Conservation (phyloP, 2,797 vertebrate species). For the Sarcophilus harrisii region DNA sequence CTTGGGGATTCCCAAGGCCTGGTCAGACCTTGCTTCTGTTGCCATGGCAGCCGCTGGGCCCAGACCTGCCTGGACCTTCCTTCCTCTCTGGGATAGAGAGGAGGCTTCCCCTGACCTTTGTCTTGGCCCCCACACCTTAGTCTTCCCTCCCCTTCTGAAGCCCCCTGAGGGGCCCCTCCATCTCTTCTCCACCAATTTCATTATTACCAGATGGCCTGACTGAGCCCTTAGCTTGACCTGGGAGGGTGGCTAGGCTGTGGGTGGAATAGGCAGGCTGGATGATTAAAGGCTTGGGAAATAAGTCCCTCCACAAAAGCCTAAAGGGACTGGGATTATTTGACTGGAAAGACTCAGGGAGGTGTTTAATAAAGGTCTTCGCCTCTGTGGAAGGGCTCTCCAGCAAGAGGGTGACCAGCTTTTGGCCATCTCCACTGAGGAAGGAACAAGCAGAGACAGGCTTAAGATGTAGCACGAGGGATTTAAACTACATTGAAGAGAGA, state of each 20-base stretch:
- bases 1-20: background rate
- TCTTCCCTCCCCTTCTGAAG: background rate
- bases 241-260: background rate
- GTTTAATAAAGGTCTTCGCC: background rate
- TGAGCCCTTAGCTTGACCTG: background rate
- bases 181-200: background rate
- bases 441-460: background rate
- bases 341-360: background rate
- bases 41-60: background rate
- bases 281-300: constrained; percentile 4
- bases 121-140: background rate
- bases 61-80: background rate
- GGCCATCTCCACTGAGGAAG: background rate
- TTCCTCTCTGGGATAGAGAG: background rate
- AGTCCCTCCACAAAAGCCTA: background rate
- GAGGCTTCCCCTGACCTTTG: background rate
- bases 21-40: background rate
- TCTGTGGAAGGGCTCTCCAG: background rate
- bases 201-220: background rate
- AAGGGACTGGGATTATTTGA: background rate
- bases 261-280: background rate
- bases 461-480: background rate
- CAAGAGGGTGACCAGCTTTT: background rate
- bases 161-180: fast-evolving
- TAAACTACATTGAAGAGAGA: background rate